Base-by-base conservation (phyloP, 2,888 invertebrate species). In the Noctuana brunneofusca region DNA sequence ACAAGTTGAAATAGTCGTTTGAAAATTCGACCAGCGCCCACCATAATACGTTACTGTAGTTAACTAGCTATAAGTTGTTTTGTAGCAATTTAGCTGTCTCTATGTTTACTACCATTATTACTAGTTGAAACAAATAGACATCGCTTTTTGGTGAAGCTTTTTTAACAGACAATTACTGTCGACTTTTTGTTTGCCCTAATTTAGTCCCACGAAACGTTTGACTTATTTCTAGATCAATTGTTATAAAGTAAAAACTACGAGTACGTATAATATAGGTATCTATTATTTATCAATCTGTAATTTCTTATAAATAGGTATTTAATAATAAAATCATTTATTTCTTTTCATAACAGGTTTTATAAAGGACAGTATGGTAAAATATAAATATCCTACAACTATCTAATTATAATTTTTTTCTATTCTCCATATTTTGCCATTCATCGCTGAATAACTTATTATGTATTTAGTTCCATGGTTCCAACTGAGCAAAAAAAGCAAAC, bases 11-110 rank as follows among this genome's bases (percentile, higher is more conserved):
- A 6, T 30, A 43, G 18, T 18, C 20, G 41, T 41, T 5, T 53
- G 8, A 30, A 54, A 60, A 46, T 60, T 43, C 46, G 53, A 22
- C 11, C 43, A 56, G 16, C 53, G 1, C 59, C 59, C 59, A 54
- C 59, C 16, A 49, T 49, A 16, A 32, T 16, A 43, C 38, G 58
- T 52, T 59, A 58, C 38, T 48, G 38, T 6, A 35, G 49, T 16
- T 49, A 49, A 59, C 59, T 8, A 27, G 3, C 14, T 2, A 27
- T 30, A 16, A 16, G 43, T 14, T 20, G 27, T 49, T 22, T 52
- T 22, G 57, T n/a, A 32, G 53, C 53, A 60, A 60, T 60, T 60
- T 60, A 32, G 30, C 27, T 54, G 59, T 53, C 46, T 35, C 53
- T 11, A 9, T 48, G 32, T 53, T 60, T 32, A 52, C 52, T 53